Conservation (phyloP, 2,113 vertebrate species). For the Tachycineta bicolor region DNA sequence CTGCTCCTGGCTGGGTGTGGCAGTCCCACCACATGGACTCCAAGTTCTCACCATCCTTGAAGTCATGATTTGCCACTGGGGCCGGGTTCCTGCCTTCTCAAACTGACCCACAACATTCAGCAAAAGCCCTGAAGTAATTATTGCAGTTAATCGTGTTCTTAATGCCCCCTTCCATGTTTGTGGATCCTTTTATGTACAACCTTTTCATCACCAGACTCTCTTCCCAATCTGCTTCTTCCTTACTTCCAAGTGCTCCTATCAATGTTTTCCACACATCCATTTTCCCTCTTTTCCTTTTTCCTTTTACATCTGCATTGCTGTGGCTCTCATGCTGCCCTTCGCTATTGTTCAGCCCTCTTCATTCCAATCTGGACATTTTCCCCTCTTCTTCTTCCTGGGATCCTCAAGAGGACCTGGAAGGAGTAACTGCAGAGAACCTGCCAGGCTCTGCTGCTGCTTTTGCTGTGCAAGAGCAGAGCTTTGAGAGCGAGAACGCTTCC, state of each 20-base stretch:
- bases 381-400: neutral
- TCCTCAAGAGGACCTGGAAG: neutral
- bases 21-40: accelerated
- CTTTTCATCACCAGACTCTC: neutral
- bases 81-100: neutral
- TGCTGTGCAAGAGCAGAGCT: neutral
- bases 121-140: neutral
- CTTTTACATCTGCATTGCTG: neutral
- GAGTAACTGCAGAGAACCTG: neutral
- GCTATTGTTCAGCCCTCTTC: neutral
- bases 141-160: neutral
- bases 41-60: accelerated
- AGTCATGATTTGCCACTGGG: neutral
- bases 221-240: neutral
- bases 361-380: neutral
- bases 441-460: neutral
- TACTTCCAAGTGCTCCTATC: neutral
- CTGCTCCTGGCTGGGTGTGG: neutral
- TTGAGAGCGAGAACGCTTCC: neutral
- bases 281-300: neutral
- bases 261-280: neutral
- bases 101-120: neutral
- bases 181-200: neutral
- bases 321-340: neutral
- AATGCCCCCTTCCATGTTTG: neutral